These are phyloP conservation scores for Limnephilus auricula DNA, from an alignment of 2,888 invertebrate genomes.

Conservation along the genomic window DNA sequence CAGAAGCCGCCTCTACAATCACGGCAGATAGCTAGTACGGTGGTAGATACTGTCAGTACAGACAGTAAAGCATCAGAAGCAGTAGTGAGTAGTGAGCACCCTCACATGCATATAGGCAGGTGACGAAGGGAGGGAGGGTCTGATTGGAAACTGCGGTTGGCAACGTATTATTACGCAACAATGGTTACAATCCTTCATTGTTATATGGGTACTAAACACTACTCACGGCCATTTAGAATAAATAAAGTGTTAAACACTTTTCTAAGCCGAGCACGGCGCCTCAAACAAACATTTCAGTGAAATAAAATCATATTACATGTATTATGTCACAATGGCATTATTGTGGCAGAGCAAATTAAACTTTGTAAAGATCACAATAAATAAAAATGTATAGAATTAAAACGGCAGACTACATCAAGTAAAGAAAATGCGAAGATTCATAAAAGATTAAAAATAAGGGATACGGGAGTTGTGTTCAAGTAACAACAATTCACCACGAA, in stretches of 20 bases:
- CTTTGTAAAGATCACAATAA: neutral
- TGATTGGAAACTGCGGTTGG: conserved; percentile 47
- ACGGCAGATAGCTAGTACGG: neutral
- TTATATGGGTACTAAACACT: conserved; percentile 12
- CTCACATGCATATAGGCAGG: neutral
- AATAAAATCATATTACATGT: neutral
- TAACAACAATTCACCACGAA: neutral
- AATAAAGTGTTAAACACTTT: neutral
- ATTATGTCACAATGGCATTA: neutral
- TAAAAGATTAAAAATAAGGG: too few species aligned
- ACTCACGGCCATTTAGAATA: conserved; percentile 34
- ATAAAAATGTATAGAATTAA: neutral
- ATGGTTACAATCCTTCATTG: conserved; percentile 41
- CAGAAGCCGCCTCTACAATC: neutral
- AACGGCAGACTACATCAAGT: too few species aligned
- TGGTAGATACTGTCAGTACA: neutral
- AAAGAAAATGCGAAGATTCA: too few species aligned
- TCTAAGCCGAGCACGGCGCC: neutral
- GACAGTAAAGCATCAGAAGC: neutral
- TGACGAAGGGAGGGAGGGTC: neutral
- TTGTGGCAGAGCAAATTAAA: neutral
- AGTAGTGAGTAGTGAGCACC: neutral
- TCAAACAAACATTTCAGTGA: neutral
- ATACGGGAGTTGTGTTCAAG: neutral
- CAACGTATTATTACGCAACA: conserved; percentile 24